Base-by-base conservation (phyloP, 2,113 vertebrate species). In the Rhabdornis inornatus region DNA sequence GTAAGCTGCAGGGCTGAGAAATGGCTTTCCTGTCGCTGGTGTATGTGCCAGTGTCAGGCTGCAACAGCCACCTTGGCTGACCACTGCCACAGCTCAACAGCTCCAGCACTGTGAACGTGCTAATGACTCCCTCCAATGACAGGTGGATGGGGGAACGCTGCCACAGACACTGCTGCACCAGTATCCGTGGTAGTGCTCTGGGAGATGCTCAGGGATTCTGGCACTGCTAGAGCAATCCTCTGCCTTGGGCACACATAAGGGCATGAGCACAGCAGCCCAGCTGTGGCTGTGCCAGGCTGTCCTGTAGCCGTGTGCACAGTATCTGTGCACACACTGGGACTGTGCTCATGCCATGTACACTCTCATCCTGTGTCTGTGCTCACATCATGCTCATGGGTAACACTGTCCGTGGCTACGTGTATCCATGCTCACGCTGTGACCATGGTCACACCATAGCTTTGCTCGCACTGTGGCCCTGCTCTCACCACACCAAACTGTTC, bases 201-300 rank as follows among this genome's bases (percentile, higher is more conserved):
- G 31, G 35, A 6, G n/a, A 15, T 13, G 30, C 50, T 35, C 19
- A 6, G 45, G 40, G 37, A 60, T 37, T 69, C 69, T 23, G 42
- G 39, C 22, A 10, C n/a, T 3, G 6, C 21, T 65, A 30, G 52
- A 64, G 86, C 64, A 42, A n/a, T 31, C 9, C 37, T 35, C 44
- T 56, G 37, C 40, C 2, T 2, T 0, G 0, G 18, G n/a, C 5
- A 6, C 15, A 10, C 3, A 0, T 10, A 5, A 1, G 3, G 53
- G 53, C 19, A 13, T 0, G 0, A 44, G 37, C 45, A 24, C 45
- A 44, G 50, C 35, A 45, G 40, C 45, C 16, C 11, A 18, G 17
- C 27, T 35, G 23, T 1, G 10, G 44, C 12, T 80, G 16, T 75
- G 47, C 52, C 89, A 44, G 56, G 37, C 76, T 83, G 60, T 24